Evolutionary conservation across 35 echinoderm and acorn worm species (phyloP).

Genomic region (Chiridota heheva): DNA sequence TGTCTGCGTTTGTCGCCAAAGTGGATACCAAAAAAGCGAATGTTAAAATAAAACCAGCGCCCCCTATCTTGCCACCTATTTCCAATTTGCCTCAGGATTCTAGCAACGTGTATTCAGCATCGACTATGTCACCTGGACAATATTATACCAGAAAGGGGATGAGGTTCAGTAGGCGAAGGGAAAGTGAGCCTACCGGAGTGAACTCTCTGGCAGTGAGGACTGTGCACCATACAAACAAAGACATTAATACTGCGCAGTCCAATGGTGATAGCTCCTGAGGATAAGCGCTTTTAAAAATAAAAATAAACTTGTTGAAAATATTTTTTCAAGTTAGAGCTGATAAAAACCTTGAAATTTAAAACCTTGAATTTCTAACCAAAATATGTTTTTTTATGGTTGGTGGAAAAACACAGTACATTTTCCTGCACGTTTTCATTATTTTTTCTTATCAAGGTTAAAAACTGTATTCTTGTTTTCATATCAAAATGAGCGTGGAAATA

Average conservation of each 20-base stretch:
- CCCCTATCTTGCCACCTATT: conserved; percentile 92
- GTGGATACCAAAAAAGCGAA: conserved; percentile 40
- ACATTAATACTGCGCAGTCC: conserved; percentile 21
- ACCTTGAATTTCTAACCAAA: no score
- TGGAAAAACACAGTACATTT: no score
- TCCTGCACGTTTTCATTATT: no score
- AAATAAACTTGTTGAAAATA: no score
- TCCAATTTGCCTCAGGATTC: conserved; percentile 24
- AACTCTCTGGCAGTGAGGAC: conserved; percentile 32
- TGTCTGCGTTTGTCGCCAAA: conserved; percentile 50
- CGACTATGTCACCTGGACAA: background rate
- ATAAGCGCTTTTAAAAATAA: background rate
- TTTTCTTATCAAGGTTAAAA: no score
- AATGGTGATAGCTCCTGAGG: conserved; percentile 30
- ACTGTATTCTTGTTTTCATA: no score
- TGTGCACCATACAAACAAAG: conserved; percentile 32
- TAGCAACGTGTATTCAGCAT: background rate
- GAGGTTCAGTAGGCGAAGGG: conserved; percentile 21
- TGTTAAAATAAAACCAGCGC: conserved; percentile 64
- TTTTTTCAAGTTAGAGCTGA: no score
- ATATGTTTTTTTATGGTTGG: no score
- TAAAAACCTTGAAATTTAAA: no score
- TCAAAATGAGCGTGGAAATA: no score
- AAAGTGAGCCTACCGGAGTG: background rate
- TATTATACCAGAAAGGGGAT: conserved; percentile 22